Evolutionary conservation across 2,797 vertebrate genomes (phyloP).

Genomic region (Peromyscus nudipes): DNA sequence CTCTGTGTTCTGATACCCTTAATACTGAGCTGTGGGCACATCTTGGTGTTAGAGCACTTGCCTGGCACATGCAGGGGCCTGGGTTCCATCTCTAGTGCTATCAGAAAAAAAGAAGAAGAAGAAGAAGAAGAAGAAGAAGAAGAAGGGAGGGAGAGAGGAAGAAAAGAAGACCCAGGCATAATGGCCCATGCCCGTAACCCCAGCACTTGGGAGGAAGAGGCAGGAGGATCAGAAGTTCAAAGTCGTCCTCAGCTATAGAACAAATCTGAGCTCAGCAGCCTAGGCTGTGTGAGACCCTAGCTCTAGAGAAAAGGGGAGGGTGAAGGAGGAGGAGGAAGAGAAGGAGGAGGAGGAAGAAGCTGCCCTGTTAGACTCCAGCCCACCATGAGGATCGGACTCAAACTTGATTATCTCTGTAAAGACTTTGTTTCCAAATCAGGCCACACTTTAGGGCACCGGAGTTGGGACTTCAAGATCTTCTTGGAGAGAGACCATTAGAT

Average conservation of each 20-base stretch:
- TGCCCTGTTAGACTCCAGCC: neutral
- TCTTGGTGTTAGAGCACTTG: no score
- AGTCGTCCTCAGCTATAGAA: neutral
- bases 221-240: neutral
- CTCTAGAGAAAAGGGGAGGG: neutral
- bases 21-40: no score
- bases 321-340: neutral
- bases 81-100: neutral
- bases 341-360: no score
- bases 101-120: no score
- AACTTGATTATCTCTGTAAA: neutral
- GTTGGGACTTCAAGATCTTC: neutral
- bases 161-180: neutral
- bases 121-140: no score
- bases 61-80: neutral
- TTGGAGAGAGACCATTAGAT: neutral
- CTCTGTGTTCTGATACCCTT: neutral
- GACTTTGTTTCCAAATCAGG: slow-evolving; percentile 34
- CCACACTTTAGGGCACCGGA: neutral
- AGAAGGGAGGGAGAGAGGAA: no score
- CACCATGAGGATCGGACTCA: neutral
- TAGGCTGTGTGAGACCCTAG: neutral
- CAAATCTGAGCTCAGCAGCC: neutral
- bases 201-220: neutral
- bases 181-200: neutral